Evolutionary conservation across 2,888 invertebrate species (phyloP), one percentile per base, ranked within the genome.

Genomic region (Drosophila robusta): DNA sequence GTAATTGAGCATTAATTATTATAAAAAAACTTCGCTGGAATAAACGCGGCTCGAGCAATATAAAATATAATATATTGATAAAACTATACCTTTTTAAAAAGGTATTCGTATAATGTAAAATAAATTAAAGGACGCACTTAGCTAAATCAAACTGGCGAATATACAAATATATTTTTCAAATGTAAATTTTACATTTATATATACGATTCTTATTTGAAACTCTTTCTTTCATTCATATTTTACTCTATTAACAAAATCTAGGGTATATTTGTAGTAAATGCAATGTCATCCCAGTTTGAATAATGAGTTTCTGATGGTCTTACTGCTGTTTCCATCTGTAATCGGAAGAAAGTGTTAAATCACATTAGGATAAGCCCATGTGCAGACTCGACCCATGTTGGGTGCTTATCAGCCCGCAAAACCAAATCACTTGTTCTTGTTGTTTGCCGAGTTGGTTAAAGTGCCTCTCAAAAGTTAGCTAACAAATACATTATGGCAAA

Each of bases 231-330:
- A n/a, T n/a, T n/a, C n/a, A n/a, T n/a, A 18, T 18, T 18, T 18
- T 18, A 18, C 18, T 18, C 18, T 18, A 18, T 18, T 18, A 18
- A 18, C 18, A 18, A 14, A 18, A 18, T 9, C 26, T 29, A n/a
- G 34, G 22, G 7, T 6, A 49, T 9, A 34, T 39, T 50, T 22
- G 0, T 29, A 7, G 3, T n/a, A 26, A 26, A 29, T 9, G 12
- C 34, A 34, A 1, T 12, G 34, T 32, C 34, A 12, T 34, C 11
- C 12, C 2, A 2, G 11, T 36, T 24, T 39, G n/a, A 4, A 8
- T 63, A 50, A 63, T 69, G 54, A 45, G 44, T 36, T 54, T 62
- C 18, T 63, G 14, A 49, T 57, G 46, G 8, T 26, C 11, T 29
- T 22, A 29, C 29, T 26, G 3, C 26, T 29, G 29, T 8, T 29